Percentiles rank a stretch among this genome's conserved stretches.
These are phyloP conservation scores for Odobenus rosmarus DNA, from an alignment of 2,113 vertebrate genomes.

Conservation along the genomic window DNA sequence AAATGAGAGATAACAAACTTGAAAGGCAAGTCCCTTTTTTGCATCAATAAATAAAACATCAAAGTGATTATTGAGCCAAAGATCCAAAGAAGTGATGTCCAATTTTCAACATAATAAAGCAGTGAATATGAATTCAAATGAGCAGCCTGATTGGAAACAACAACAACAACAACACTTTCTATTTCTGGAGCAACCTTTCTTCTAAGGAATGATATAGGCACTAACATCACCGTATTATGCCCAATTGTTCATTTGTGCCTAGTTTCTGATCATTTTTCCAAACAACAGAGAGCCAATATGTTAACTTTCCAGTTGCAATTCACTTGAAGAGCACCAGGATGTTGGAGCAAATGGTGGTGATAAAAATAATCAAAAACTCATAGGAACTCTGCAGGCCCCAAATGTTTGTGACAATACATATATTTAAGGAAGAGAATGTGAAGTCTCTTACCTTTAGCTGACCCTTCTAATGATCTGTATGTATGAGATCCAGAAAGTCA, in stretches of 20 bases:
- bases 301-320: neutral
- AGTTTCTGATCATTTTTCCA: conserved; percentile 23
- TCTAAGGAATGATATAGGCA: neutral
- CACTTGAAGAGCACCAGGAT: neutral
- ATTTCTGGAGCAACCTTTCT: neutral
- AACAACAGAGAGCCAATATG: neutral
- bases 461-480: neutral
- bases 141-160: neutral
- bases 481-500: neutral
- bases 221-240: neutral
- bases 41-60: conserved; percentile 79
- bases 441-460: neutral
- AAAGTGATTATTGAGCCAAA: conserved; percentile 70
- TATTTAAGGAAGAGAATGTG: neutral
- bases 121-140: conserved; percentile 56
- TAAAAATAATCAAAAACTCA: conserved; percentile 26
- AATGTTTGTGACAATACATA: neutral
- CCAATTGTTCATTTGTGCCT: neutral
- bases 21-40: conserved; percentile 74
- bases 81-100: conserved; percentile 52
- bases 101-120: conserved; percentile 62
- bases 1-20: conserved; percentile 79
- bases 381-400: neutral
- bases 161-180: neutral
- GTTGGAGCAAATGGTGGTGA: neutral